Evolutionary conservation across 1,140 invertebrate species (phyloP).

Genomic region (Phymorhynchus buccinoides): DNA sequence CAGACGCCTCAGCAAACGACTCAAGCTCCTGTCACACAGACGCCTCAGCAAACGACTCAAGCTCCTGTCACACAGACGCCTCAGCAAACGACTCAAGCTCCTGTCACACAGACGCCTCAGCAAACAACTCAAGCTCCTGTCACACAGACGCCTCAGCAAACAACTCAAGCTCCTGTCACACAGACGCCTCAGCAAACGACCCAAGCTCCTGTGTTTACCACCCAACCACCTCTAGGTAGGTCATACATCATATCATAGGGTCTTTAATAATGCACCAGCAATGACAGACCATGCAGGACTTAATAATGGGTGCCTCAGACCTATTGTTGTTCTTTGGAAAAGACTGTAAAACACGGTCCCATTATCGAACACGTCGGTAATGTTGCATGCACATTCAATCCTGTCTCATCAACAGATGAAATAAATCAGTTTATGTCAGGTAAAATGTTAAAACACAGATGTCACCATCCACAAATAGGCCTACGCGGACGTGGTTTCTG

Average conservation of each 20-base stretch:
- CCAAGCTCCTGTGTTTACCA: conserved; percentile 4
- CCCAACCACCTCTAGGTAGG: not conserved
- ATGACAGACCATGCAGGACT: not conserved
- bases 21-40: not conserved
- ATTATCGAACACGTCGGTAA: too few species aligned
- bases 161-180: not conserved
- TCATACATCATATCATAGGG: not conserved
- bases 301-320: not conserved
- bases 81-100: not conserved
- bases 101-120: too few species aligned
- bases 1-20: not conserved
- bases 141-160: not conserved
- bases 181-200: not conserved
- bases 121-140: not conserved
- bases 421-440: too few species aligned
- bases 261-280: too few species aligned
- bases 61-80: not conserved
- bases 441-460: too few species aligned
- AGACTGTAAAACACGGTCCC: too few species aligned
- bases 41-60: too few species aligned
- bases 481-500: too few species aligned
- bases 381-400: too few species aligned
- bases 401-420: too few species aligned
- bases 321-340: too few species aligned
- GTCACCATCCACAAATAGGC: too few species aligned